These are phyloP conservation scores for Dendrolimus houi DNA, from an alignment of 2,888 invertebrate species.

Conservation along the genomic window DNA sequence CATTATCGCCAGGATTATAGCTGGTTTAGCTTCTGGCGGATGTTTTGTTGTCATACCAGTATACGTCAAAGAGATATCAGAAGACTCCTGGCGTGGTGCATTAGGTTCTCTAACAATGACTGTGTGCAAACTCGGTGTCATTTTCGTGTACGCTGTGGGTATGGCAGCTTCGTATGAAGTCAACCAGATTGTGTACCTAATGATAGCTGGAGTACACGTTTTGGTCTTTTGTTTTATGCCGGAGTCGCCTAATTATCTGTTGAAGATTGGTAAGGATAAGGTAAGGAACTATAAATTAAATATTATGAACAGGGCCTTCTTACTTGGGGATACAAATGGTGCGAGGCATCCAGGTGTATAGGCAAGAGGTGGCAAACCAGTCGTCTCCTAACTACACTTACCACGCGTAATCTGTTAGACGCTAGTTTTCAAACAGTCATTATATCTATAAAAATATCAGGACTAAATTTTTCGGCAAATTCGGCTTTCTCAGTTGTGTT, in stretches of 20 bases:
- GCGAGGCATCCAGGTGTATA: no score
- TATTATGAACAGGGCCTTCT: no score
- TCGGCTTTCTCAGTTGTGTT: no score
- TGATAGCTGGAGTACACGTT: slow-evolving; percentile 31
- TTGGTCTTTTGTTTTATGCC: slow-evolving; percentile 48
- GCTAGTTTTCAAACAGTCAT: no score
- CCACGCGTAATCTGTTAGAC: no score
- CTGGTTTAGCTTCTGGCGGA: slow-evolving; percentile 43
- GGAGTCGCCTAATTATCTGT: slow-evolving; percentile 50
- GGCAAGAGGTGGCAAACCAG: no score
- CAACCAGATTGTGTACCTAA: slow-evolving; percentile 41
- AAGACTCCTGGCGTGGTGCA: slow-evolving; percentile 43
- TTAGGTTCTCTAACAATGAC: slow-evolving; percentile 50
- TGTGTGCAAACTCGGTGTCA: slow-evolving; percentile 50
- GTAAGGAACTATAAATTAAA: slow-evolving; percentile 17
- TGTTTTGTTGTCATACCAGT: slow-evolving; percentile 49
- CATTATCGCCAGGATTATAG: slow-evolving; percentile 37
- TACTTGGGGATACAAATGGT: no score
- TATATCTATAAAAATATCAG: no score
- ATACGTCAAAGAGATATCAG: slow-evolving; percentile 50
- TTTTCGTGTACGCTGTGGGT: slow-evolving; percentile 48
- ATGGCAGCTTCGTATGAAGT: slow-evolving; percentile 33
- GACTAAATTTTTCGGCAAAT: no score
- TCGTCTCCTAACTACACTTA: no score
- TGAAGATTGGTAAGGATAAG: slow-evolving; percentile 46